Evolutionary conservation across 2,888 invertebrate species (phyloP), one percentile per base, ranked within the genome.

Genomic region (Eudemis profundana): DNA sequence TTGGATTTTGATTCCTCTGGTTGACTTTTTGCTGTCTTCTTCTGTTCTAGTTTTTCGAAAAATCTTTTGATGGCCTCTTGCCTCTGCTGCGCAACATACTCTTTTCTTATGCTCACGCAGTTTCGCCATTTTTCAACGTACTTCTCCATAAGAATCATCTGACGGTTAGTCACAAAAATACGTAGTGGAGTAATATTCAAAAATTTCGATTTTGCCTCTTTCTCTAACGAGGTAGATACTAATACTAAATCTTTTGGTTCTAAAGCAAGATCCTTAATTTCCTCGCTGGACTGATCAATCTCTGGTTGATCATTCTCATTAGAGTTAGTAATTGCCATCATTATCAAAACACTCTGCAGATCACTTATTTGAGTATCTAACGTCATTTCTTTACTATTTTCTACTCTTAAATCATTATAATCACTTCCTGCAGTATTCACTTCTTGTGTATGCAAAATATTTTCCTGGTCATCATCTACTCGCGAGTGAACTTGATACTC

Each of bases 21-120:
- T 44, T 71, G 61, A 46, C 78, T 74, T 57, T 76, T 75, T 50
- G 78, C 75, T 50, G 74, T 72, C 68, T 87, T 87, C 72, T 89
- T 87, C 66, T 83, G 86, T n/a, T 82, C 76, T 40, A 92, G 75
- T 74, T 86, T 90, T 23, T 90, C 82, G 66, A 92, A 86, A 77
- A 92, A 92, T 21, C 70, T 81, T 66, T 85, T 81, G 8, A 92
- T 71, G 10, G 83, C 81, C 53, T 78, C 77, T 72, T 86, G 81
- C 64, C 90, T 82, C 69, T 85, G 76, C 68, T 82, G 74, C n/a
- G 72, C 66, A 3, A 83, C 61, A 47, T 77, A 76, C 61, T 85
- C 78, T 68, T 78, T 84, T 65, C 78, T 86, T 46, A 71, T 78
- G 17, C 68, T 69, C 0, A 86, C 78, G 67, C 78, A 85, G n/a